Evolutionary conservation across 2,113 vertebrate species (phyloP), one percentile per base, ranked within the genome.

Genomic region (Probosciger aterrimus): DNA sequence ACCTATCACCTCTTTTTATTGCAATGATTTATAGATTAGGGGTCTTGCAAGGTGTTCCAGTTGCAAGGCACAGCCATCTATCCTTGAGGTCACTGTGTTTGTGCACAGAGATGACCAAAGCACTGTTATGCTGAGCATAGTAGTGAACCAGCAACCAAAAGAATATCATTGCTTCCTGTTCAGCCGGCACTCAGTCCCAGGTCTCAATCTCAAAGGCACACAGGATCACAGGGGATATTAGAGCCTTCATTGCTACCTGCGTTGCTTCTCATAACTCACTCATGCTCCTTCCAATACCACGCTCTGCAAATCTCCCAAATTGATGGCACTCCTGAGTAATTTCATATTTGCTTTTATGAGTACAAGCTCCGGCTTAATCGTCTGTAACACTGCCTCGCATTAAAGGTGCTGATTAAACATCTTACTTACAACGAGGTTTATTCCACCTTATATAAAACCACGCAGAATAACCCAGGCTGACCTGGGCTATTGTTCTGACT

Each of bases 401-500:
- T 86, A 67, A 71, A 91, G 86, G 55, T 55, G 35, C 86, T 88
- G 88, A 92, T 97, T 88, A 93, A 92, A 95, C 60, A 65, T 55
- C 73, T 91, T 43, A 11, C 68, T 91, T 81, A 47, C 88, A 81
- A 18, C 24, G 43, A 78, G 20, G 25, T 64, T 92, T 68, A 60
- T 84, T 78, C 50, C 69, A 47, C 27, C 73, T 67, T 68, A 63
- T 68, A 83, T 84, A 50, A 82, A 69, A 79, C 35, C 50, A 18
- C 14, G 6, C 57, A 59, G 33, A 35, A 59, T 59, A 59, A 24
- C 57, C 33, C 57, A 73, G 25, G 44, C 35, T 90, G 35, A 37
- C 35, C 19, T 12, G 14, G 9, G 15, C 41, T 55, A 14, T 35
- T 57, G 23, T 49, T 80, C 44, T 68, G 65, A 63, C 52, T 75